phyloP scores from a whole-genome alignment of 2,113 vertebrate genomes.

The Heterocephalus glaber region DNA sequence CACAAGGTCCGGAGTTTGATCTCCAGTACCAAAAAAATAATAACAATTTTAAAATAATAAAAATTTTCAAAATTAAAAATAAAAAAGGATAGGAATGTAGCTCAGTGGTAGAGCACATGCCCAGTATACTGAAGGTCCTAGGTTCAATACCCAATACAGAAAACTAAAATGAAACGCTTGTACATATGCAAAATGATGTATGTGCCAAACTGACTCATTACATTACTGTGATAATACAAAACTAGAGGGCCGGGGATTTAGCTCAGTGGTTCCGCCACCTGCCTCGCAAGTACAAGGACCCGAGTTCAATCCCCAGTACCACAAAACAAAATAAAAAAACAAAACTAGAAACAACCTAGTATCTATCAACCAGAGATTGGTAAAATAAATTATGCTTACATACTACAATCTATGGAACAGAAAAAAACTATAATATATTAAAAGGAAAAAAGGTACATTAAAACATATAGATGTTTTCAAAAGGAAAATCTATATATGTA shows the following conservation, averaged over 20 bases:
- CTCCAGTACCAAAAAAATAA: no score
- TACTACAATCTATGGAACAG: neutral
- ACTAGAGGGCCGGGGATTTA: no score
- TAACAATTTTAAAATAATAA: no score
- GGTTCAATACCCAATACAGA: neutral
- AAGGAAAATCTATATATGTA: neutral
- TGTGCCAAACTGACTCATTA: neutral
- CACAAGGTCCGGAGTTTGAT: no score
- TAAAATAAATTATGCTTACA: neutral
- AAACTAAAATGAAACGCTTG: neutral
- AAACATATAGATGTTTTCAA: neutral
- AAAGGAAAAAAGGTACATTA: neutral
- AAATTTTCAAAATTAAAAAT: neutral
- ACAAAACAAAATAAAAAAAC: conserved; percentile 7
- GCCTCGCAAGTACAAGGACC: no score
- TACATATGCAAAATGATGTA: neutral
- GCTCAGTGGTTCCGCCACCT: no score
- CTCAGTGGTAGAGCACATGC: neutral
- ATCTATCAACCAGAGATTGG: neutral
- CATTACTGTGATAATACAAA: neutral
- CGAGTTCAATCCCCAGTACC: no score
- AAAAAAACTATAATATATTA: neutral
- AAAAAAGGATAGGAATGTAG: neutral
- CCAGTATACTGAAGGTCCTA: neutral
- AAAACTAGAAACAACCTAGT: conserved; percentile 1